A percentile compares a stretch with the other conserved stretches of the same genome.
Evolutionary conservation across 2,113 vertebrate species (phyloP).

Genomic region (Xenopus borealis): DNA sequence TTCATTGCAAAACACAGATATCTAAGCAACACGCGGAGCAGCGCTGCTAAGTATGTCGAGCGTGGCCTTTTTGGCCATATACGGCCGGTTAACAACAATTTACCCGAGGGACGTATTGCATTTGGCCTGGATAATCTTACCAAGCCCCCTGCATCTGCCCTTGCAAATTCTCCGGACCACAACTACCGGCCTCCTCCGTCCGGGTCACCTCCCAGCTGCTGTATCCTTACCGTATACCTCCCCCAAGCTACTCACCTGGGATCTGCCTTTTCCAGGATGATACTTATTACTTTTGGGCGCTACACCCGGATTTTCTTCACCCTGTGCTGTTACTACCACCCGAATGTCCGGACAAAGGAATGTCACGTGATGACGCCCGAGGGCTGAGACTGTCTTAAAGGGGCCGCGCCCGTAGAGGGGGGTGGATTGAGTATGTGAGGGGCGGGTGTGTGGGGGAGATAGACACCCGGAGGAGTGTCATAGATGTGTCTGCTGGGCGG

Average conservation of each 20-base stretch:
- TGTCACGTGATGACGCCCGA: conserved; percentile 75
- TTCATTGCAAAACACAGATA: neutral
- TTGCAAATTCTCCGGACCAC: neutral
- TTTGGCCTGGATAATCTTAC: neutral
- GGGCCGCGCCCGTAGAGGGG: conserved; percentile 68
- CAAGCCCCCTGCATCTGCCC: neutral
- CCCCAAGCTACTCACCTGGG: conserved; percentile 1
- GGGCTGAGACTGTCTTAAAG: conserved; percentile 94
- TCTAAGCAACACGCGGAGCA: neutral
- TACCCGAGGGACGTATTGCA: neutral
- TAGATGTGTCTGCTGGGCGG: no score
- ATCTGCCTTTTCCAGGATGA: conserved; percentile 13
- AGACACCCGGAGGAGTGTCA: conserved; percentile 30
- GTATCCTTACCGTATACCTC: neutral
- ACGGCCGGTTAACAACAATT: neutral
- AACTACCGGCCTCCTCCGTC: neutral
- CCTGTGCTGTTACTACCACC: conserved; percentile 39
- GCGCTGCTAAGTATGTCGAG: neutral
- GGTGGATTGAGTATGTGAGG: conserved; percentile 17
- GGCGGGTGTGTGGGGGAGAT: conserved; percentile 51
- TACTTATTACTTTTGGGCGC: neutral
- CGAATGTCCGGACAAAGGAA: conserved; percentile 44
- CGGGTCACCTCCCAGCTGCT: conserved; percentile 25
- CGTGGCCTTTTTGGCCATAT: neutral
- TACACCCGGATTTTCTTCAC: conserved; percentile 44